These are phyloP conservation scores for Isurus oxyrinchus DNA, from an alignment of 2,113 vertebrate genomes.

Conservation along the genomic window DNA sequence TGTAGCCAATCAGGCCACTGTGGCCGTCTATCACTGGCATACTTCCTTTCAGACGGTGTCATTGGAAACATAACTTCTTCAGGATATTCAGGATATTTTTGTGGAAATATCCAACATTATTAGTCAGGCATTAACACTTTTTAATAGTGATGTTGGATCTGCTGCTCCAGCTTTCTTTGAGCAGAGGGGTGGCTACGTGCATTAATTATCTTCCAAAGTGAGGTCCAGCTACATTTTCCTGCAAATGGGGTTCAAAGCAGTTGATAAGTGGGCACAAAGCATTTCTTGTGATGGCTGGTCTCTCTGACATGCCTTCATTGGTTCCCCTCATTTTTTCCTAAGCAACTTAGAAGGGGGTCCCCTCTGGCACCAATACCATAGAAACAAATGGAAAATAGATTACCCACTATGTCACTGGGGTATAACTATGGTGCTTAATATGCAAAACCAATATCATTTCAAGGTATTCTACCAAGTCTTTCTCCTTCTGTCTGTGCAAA, in stretches of 20 bases:
- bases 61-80: background rate
- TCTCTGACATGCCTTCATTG: background rate
- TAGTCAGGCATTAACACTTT: background rate
- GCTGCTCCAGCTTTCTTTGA: background rate
- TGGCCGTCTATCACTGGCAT: background rate
- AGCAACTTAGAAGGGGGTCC: background rate
- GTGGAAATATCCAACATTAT: background rate
- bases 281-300: background rate
- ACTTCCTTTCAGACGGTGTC: background rate
- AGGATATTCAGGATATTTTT: background rate
- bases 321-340: background rate
- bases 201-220: background rate
- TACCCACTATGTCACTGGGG: too few species aligned
- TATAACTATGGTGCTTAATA: background rate
- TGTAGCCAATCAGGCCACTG: background rate
- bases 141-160: background rate
- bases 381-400: background rate
- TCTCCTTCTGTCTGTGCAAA: background rate
- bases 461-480: background rate
- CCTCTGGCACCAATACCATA: background rate
- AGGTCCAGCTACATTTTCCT: background rate
- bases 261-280: background rate
- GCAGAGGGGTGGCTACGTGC: background rate
- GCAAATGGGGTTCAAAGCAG: background rate
- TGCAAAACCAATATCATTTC: background rate